phyloP scores from a whole-genome alignment of 2,888 invertebrate genomes.

The Scrobipalpa atriplicella region DNA sequence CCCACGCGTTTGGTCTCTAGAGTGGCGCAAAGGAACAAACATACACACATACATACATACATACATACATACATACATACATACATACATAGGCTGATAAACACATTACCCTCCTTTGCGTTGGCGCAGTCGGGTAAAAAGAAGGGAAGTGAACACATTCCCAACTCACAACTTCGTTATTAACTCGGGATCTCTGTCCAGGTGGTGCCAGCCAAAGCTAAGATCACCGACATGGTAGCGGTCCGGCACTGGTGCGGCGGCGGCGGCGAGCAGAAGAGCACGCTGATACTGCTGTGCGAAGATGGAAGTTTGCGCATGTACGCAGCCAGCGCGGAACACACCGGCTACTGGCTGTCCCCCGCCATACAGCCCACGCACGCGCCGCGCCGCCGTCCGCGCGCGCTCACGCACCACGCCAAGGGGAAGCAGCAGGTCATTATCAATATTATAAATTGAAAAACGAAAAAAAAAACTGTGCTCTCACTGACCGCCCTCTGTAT shows the following conservation, averaged over 20 bases:
- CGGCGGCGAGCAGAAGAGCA: constrained; percentile 92
- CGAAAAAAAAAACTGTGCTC: too few relatives aligned
- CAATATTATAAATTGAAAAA: too few relatives aligned
- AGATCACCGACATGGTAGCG: constrained; percentile 98
- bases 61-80: too few relatives aligned
- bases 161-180: too few relatives aligned
- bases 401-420: constrained; percentile 58
- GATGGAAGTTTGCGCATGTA: constrained; percentile 98
- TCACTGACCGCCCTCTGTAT: neutral
- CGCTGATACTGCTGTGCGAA: constrained; percentile 96
- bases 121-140: too few relatives aligned
- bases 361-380: constrained; percentile 80
- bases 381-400: constrained; percentile 60
- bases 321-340: constrained; percentile 93
- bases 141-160: too few relatives aligned
- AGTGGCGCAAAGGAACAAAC: too few relatives aligned
- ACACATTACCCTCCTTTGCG: too few relatives aligned
- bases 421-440: constrained; percentile 72
- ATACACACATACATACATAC: too few relatives aligned
- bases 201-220: constrained; percentile 93
- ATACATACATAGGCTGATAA: too few relatives aligned
- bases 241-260: constrained; percentile 93
- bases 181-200: constrained; percentile 35
- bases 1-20: too few relatives aligned
- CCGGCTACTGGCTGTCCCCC: constrained; percentile 85